A percentile compares a stretch with the other conserved stretches of the same genome.
phyloP scores from a whole-genome alignment of 1,140 invertebrate species.

The Caenorhabditis brenneri region DNA sequence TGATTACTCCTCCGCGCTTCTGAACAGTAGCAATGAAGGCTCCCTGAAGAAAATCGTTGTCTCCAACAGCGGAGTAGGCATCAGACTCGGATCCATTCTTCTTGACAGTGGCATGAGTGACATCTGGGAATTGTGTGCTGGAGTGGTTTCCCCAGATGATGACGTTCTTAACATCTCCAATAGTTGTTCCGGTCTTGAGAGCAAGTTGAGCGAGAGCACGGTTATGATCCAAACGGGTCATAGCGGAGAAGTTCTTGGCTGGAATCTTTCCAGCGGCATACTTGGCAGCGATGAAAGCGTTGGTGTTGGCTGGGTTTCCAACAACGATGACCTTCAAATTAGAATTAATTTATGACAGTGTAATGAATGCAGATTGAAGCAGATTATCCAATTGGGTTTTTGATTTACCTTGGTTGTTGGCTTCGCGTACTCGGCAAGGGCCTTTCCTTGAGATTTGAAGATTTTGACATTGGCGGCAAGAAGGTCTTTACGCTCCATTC shows the following conservation, averaged over 20 bases:
- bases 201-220: constrained; percentile 81
- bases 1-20: constrained; percentile 94
- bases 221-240: constrained; percentile 98
- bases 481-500: constrained; percentile 97
- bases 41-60: constrained; percentile 82
- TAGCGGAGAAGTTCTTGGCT: constrained; percentile 92
- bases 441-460: constrained; percentile 91
- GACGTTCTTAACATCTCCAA: constrained; percentile 83
- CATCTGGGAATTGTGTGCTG: constrained; percentile 96
- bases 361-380: too few species aligned
- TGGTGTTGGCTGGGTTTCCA: constrained; percentile 99
- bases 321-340: constrained; percentile 81
- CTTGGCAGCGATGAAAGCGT: constrained; percentile 92
- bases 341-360: not conserved
- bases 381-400: too few species aligned
- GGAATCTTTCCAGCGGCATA: constrained; percentile 97
- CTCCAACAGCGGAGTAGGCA: constrained; percentile 80
- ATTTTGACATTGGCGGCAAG: constrained; percentile 96
- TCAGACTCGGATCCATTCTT: constrained; percentile 60
- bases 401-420: constrained; percentile 92
- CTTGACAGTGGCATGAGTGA: constrained; percentile 78
- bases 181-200: constrained; percentile 74
- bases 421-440: constrained; percentile 87
- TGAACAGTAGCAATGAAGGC: constrained; percentile 88
- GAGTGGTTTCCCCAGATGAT: constrained; percentile 99